Evolutionary conservation across 2,888 invertebrate species (phyloP), one percentile per base, ranked within the genome.

Genomic region (Tuberolachnus salignus): DNA sequence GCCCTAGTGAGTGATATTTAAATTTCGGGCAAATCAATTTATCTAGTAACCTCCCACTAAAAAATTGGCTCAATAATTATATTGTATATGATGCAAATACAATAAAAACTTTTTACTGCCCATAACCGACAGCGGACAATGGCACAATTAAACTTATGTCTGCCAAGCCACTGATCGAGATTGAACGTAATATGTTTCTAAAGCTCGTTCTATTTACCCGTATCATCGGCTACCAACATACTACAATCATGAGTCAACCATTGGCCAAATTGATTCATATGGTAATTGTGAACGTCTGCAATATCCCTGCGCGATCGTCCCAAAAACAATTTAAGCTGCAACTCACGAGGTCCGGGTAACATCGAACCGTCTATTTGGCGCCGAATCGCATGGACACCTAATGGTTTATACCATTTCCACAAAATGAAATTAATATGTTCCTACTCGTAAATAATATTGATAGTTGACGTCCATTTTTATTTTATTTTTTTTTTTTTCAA

Each of bases 201-300:
- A 4, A 34, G 34, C 53, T 19, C 11, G 19, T 53, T 1, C 16
- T 23, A 26, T 26, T 59, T 59, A 59, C 59, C 59, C 16, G 59
- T 1, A 26, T 1, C 9, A 26, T 59, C 59, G 16, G 59, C 10
- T 26, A 10, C 1, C 59, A 59, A 16, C 14, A 59, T 23, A 26
- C 23, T 59, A 3, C 23, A 26, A 34, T 59, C 46, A 66, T 49
- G 49, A 49, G 16, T 23, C 4, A 6, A 3, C 46, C 46, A 66
- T 85, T 93, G 93, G 0, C 92, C 92, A 88, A 91, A 92, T 83
- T 92, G 92, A 89, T 92, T 92, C 51, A 93, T 89, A 64, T 90
- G 90, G 2, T 91, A 84, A 82, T 90, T 89, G 53, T 87, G 86
- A 83, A 92, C 91, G 0, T 92, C 92, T 84, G 91, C 92, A 1